phyloP scores from a whole-genome alignment of 2,797 vertebrate genomes.

The Calcarius lapponicus region DNA sequence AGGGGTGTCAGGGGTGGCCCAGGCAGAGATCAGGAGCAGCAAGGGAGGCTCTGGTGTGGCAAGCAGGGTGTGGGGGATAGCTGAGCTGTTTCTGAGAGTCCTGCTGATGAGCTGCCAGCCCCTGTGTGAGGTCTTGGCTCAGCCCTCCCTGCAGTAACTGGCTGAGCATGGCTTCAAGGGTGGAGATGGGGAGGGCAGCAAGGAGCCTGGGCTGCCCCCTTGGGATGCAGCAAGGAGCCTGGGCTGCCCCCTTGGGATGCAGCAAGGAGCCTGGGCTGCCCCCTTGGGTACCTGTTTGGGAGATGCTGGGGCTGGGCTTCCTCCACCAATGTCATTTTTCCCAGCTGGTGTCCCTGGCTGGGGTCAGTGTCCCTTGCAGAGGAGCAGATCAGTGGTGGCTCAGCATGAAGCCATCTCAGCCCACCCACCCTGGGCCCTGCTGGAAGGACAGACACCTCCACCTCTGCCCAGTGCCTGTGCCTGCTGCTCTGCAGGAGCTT shows the following conservation, averaged over 20 bases:
- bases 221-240: background rate
- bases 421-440: background rate
- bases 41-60: background rate
- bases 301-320: background rate
- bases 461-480: background rate
- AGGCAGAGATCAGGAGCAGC: background rate
- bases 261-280: background rate
- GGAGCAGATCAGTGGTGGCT: background rate
- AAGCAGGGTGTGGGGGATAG: background rate
- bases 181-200: background rate
- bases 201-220: background rate
- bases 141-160: background rate
- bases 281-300: background rate
- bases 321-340: background rate
- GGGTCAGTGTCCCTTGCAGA: background rate
- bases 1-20: background rate
- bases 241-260: too few species aligned
- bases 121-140: background rate
- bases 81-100: background rate
- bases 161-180: background rate
- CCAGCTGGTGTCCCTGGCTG: background rate
- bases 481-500: background rate
- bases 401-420: background rate
- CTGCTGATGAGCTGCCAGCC: background rate
- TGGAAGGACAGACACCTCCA: background rate